Conservation (phyloP, 2,113 vertebrate genomes). For the Psilopsiagon aymara region DNA sequence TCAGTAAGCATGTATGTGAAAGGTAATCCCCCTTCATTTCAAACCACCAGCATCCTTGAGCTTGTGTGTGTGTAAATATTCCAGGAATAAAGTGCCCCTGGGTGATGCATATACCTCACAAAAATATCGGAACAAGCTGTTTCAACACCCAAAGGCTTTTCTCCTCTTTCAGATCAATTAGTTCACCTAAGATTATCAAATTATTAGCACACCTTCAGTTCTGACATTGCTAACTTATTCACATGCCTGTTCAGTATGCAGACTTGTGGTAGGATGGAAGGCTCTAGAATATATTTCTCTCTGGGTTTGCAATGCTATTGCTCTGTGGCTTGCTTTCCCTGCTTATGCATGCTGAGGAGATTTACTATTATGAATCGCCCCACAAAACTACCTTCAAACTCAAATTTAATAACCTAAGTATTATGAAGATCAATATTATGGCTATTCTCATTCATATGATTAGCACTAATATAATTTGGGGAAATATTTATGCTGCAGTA, state of each 20-base stretch:
- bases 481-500: constrained; percentile 46
- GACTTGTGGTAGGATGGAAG: not conserved
- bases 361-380: constrained; percentile 27
- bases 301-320: constrained; percentile 34
- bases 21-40: not conserved
- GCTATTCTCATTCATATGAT: constrained; percentile 60
- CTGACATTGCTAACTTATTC: not conserved
- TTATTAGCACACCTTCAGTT: not conserved
- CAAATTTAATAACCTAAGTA: constrained; percentile 63
- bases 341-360: constrained; percentile 36
- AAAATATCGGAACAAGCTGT: not conserved
- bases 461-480: constrained; percentile 49
- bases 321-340: constrained; percentile 43
- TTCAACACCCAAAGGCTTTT: not conserved
- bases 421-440: constrained; percentile 65
- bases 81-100: not conserved
- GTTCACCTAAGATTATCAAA: not conserved
- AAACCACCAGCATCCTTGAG: not conserved
- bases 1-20: not conserved
- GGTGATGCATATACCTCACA: accelerated
- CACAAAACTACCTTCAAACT: constrained; percentile 58
- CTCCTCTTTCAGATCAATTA: not conserved
- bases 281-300: constrained; percentile 23
- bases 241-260: not conserved
- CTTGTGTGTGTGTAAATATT: not conserved